Conservation (phyloP, 2,797 vertebrate genomes). For the Spheniscus humboldti region DNA sequence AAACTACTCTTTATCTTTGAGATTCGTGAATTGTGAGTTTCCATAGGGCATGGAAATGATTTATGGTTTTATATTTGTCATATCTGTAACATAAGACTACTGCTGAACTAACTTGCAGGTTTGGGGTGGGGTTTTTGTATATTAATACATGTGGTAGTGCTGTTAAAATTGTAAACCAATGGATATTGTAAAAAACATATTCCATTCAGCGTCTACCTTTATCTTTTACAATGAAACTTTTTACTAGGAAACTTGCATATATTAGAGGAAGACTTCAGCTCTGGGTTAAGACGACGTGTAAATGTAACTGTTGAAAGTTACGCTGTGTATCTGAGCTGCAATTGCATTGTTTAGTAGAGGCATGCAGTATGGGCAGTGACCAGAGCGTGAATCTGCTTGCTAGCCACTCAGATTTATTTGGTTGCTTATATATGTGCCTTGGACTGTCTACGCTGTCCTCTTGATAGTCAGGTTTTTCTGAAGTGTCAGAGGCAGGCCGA, state of each 20-base stretch:
- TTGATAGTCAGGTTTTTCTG: not conserved
- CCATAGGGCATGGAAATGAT: not conserved
- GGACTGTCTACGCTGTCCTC: not conserved
- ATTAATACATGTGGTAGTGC: not conserved
- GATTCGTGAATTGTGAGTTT: not conserved
- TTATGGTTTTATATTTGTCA: not conserved
- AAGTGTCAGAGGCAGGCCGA: not conserved
- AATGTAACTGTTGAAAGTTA: not conserved
- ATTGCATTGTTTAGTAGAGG: not conserved
- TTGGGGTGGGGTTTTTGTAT: not conserved
- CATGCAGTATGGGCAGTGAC: not conserved
- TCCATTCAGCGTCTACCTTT: not conserved
- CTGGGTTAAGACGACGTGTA: not conserved
- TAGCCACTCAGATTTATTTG: not conserved
- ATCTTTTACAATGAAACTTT: not conserved
- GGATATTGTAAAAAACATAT: not conserved
- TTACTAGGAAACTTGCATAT: not conserved
- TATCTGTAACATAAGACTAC: not conserved
- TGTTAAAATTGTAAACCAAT: not conserved
- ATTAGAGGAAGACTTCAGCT: not conserved
- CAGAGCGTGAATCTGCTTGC: not conserved
- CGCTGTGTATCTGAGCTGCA: not conserved
- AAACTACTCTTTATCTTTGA: not conserved
- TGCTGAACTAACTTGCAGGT: not conserved
- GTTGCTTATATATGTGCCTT: not conserved